phyloP scores from a whole-genome alignment of 2,113 vertebrate species.

The Ammospiza nelsoni region DNA sequence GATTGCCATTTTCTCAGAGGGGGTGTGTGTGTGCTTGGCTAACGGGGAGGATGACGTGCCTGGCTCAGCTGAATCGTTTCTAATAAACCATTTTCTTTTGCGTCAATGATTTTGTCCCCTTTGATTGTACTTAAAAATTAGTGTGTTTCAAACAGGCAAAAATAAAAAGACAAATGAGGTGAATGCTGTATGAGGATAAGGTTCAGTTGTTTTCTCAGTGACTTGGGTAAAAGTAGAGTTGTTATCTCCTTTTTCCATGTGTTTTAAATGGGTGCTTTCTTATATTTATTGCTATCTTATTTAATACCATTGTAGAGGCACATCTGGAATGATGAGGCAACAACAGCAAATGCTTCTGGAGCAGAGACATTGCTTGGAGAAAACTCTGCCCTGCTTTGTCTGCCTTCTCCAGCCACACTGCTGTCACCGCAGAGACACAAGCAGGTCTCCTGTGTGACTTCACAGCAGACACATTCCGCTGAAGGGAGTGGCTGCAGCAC shows the following conservation, averaged over 20 bases:
- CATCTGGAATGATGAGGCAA: background rate
- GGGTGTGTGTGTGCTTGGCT: background rate
- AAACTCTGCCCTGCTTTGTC: background rate
- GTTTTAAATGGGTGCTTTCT: background rate
- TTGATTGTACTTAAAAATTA: background rate
- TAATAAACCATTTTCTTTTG: background rate
- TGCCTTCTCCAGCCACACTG: background rate
- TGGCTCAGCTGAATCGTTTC: background rate
- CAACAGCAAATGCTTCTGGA: background rate
- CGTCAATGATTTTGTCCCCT: background rate
- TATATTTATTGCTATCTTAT: background rate
- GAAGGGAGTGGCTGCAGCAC: background rate
- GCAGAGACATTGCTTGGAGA: background rate
- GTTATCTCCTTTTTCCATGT: background rate
- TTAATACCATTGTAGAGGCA: background rate
- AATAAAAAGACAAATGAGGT: background rate
- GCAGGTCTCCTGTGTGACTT: background rate
- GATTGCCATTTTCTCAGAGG: background rate
- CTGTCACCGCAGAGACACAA: background rate
- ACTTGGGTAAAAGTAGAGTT: background rate
- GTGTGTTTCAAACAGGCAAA: background rate
- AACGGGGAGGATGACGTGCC: fast-evolving
- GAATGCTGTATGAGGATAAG: background rate
- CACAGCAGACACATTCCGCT: fast-evolving
- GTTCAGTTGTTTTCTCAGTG: background rate